Evolutionary conservation across 30 jellyfish, hydroid and myxozoan species (phyloP).

Genomic region (Hydractinia symbiolongicarpus): DNA sequence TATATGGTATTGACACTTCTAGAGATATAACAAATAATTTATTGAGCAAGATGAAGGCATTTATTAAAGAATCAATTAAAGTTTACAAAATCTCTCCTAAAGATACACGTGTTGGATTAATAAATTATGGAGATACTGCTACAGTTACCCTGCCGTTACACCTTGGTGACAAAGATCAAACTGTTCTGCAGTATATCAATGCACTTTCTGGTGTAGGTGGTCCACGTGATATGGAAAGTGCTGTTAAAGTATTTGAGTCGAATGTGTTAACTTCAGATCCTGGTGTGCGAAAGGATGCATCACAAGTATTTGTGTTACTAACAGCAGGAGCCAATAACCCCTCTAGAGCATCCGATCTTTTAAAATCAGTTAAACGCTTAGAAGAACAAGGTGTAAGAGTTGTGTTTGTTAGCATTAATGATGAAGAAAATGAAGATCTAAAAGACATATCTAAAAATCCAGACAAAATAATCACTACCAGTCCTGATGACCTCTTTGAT

Average conservation of each 20-base stretch:
- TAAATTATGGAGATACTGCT: constrained; percentile 51
- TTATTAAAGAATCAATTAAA: neutral
- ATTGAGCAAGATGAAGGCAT: constrained; percentile 33
- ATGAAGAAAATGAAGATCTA: constrained; percentile 35
- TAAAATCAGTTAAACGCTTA: constrained; percentile 39
- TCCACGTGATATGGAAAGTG: constrained; percentile 48
- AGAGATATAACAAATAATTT: neutral
- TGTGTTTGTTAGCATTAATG: constrained; percentile 51
- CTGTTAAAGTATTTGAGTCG: constrained; percentile 26
- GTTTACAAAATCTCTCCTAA: neutral
- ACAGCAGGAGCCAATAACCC: constrained; percentile 61
- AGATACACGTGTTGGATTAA: constrained; percentile 55
- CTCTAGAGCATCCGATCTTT: constrained; percentile 41
- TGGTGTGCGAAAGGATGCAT: constrained; percentile 30
- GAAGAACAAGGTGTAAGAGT: constrained; percentile 44
- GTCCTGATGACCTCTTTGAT: constrained; percentile 28
- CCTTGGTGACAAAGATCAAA: constrained; percentile 8
- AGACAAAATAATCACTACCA: constrained; percentile 12
- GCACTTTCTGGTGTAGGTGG: constrained; percentile 41
- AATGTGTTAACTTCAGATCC: constrained; percentile 26
- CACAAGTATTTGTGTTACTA: constrained; percentile 42
- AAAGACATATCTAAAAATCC: constrained; percentile 11
- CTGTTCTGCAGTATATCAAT: neutral
- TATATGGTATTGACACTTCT: constrained; percentile 59
- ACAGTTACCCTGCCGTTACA: constrained; percentile 29